Base-by-base conservation (phyloP, 2,113 vertebrate species). In the Propithecus coquereli region DNA sequence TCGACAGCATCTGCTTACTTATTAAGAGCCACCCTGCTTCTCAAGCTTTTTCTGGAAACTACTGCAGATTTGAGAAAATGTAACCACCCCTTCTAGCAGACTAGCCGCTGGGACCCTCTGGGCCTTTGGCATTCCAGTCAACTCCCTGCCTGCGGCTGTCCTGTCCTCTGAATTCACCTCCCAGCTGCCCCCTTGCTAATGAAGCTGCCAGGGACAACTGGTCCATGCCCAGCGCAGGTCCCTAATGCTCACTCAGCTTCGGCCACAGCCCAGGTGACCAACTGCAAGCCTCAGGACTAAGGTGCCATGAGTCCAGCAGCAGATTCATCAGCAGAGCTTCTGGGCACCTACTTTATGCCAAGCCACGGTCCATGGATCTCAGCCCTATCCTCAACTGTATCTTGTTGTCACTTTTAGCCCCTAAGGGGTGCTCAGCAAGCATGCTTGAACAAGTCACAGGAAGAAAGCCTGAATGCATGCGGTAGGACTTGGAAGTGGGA, bases 191-290 rank as follows among this genome's bases (percentile, higher is more conserved):
- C 27, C 11, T 68, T 7, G 13, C 47, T 8, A 12, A 63, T 5
- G 50, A 32, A 18, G 50, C n/a, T 25, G 9, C 30, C 45, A 0
- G 4, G 1, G 81, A 11, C 3, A 45, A 37, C 5, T 0, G 6
- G 32, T 6, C 11, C 25, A 7, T 12, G 14, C 18, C 66, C 66
- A 68, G 34, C 2, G 0, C 23, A 16, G 23, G 34, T 20, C 81
- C 47, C 54, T 66, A 0, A 4, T 37, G 34, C 5, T 47, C 27
- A 34, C 50, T 61, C 22, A 2, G 37, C 27, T 43, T 82, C 2
- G 0, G 68, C 4, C 54, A 34, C 6, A 3, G n/a, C 11, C 17
- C 13, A 2, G 8, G 52, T 74, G 57, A 47, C 43, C 32, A 13
- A 32, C 32, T 40, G 13, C 12, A 40, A 50, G 27, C 37, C 45